Evolutionary conservation across 2,797 vertebrate genomes (phyloP), one percentile per base, ranked within the genome.

Genomic region (Ispidina picta): DNA sequence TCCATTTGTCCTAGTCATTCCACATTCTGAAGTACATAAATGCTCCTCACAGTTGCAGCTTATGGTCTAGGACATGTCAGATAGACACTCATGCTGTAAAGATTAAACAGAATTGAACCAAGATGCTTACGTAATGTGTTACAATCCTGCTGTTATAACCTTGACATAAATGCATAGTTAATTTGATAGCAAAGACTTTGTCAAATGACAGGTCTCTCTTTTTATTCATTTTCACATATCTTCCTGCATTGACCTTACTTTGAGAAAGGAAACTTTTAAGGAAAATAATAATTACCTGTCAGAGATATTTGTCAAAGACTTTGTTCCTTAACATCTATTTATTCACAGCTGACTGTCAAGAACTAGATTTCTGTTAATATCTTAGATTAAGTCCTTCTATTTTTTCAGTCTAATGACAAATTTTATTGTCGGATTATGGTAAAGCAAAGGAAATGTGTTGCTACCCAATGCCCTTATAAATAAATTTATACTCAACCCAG

Each of bases 201-300:
- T 39, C 37, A 92, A 86, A 70, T 66, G 41, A 33, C 15, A 90
- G 49, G 46, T 75, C 9, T 12, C 23, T 78, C 48, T 41, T 76
- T 73, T 51, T 66, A 64, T 78, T 78, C 2, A 41, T 91, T 91
- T 88, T 80, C 33, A 69, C 1, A 17, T 19, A 62, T 43, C 18
- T 33, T 58, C 29, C 3, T 35, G 29, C 23, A 48, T 2, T 83
- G 83, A 79, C 71, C 43, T 79, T 62, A 54, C 62, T 89, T 83
- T 68, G 35, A 75, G 33, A 65, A 81, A 75, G 18, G 8, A 89
- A 83, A 72, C 7, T 84, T 73, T 26, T 9, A 84, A 59, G 12
- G 29, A 83, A 92, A 88, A 81, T 54, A 87, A 37, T 64, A 54
- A 87, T 68, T 83, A 86, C 20, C 65, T 90, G 69, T 72, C 49